Conservation (phyloP, 2,113 vertebrate species). For the Eudyptes chrysolophus region DNA sequence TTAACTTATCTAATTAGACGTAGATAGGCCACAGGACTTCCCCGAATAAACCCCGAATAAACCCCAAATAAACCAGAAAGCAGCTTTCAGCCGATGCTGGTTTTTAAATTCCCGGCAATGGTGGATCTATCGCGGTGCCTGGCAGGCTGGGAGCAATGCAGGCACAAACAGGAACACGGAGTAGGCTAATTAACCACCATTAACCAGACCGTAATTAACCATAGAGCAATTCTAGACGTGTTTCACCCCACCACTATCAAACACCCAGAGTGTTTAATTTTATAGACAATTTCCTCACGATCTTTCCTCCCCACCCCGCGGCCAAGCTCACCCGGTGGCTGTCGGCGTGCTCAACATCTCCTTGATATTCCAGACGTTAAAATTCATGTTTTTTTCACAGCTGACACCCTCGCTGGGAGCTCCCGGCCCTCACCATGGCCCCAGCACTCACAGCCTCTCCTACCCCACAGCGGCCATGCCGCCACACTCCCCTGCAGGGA, state of each 20-base stretch:
- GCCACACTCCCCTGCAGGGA: neutral
- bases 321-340: slow-evolving; percentile 72
- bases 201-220: neutral
- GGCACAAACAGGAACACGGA: neutral
- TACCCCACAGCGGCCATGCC: accelerated
- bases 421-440: neutral
- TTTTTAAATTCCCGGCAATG: neutral
- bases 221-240: neutral
- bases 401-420: neutral
- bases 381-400: slow-evolving; percentile 77
- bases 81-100: neutral
- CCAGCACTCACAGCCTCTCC: neutral
- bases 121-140: neutral
- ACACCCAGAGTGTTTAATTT: neutral
- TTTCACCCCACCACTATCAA: neutral
- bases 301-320: accelerated
- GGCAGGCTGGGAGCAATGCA: neutral
- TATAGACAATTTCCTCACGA: neutral
- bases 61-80: neutral
- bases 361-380: slow-evolving; percentile 87
- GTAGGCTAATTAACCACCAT: neutral
- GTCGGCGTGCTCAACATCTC: slow-evolving; percentile 84
- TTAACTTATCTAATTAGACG: neutral
- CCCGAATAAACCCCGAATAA: neutral
- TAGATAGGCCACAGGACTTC: neutral